These are phyloP conservation scores for Typhlichthys eigenmanni DNA, from an alignment of 2,797 vertebrate species.

Conservation along the genomic window DNA sequence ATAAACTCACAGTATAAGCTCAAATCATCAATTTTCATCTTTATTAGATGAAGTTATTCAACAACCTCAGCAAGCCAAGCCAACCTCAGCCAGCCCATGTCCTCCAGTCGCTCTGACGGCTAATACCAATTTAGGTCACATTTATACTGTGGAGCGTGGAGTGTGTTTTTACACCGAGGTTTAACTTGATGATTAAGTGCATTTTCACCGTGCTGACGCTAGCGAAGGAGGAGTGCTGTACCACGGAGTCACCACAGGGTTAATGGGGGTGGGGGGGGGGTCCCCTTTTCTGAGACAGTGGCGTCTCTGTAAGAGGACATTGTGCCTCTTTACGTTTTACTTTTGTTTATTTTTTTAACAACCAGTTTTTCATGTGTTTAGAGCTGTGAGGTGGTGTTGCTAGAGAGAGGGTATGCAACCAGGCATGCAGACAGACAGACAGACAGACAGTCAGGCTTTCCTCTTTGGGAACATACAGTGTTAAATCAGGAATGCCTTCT, in stretches of 20 bases:
- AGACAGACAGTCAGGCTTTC: conserved; percentile 30
- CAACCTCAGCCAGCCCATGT: conserved; percentile 13
- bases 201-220: too few relatives aligned
- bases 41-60: conserved; percentile 50
- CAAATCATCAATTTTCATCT: conserved; percentile 46
- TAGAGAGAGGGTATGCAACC: conserved; percentile 31
- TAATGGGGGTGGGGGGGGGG: conserved; percentile 3
- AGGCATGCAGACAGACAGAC: conserved; percentile 30
- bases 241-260: too few relatives aligned
- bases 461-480: conserved; percentile 29
- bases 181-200: conserved; percentile 36
- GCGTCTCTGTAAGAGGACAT: conserved; percentile 31
- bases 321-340: conserved; percentile 1
- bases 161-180: conserved; percentile 41
- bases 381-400: conserved; percentile 27
- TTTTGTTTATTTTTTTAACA: conserved; percentile 36
- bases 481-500: conserved; percentile 32
- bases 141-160: conserved; percentile 45
- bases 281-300: conserved; percentile 40
- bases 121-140: conserved; percentile 59
- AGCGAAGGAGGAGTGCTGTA: too few relatives aligned
- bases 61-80: conserved; percentile 31
- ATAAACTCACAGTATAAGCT: conserved; percentile 8
- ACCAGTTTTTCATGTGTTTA: conserved; percentile 31
- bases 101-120: conserved; percentile 28